Percentiles rank a stretch among this genome's conserved stretches.
Evolutionary conservation across 1,140 invertebrate species (phyloP).

Genomic region (Neodiprion fabricii): DNA sequence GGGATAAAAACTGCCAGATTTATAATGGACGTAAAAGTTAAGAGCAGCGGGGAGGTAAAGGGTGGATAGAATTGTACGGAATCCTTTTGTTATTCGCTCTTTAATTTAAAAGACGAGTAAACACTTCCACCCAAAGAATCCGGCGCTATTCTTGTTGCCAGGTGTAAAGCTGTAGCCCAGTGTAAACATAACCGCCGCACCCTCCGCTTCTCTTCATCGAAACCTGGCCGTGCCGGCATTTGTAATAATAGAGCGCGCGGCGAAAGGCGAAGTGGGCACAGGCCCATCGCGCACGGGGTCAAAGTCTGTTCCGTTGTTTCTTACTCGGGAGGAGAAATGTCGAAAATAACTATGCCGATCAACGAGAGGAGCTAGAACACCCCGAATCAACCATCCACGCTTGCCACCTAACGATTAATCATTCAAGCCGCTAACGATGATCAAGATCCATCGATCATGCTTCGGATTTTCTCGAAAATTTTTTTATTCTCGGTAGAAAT

Average conservation of each 20-base stretch:
- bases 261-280: neutral
- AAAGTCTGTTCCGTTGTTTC: neutral
- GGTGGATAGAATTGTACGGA: neutral
- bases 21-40: too few species aligned
- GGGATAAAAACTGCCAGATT: too few species aligned
- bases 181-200: slow-evolving; percentile 37
- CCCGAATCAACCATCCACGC: too few species aligned
- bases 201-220: neutral
- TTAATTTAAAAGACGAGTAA: slow-evolving; percentile 17
- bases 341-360: neutral
- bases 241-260: slow-evolving; percentile 2
- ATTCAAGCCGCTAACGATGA: too few species aligned
- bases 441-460: too few species aligned
- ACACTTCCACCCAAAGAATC: slow-evolving; percentile 19
- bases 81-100: slow-evolving; percentile 7
- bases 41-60: too few species aligned
- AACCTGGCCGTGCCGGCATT: neutral
- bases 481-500: too few species aligned
- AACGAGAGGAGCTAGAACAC: too few species aligned
- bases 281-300: neutral
- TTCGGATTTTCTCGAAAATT: too few species aligned
- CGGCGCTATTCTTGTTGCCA: slow-evolving; percentile 53
- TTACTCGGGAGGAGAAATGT: neutral
- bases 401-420: too few species aligned
- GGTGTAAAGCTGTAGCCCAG: slow-evolving; percentile 53